Conservation (phyloP, 2,888 invertebrate genomes). For the Lepidonotus clava region DNA sequence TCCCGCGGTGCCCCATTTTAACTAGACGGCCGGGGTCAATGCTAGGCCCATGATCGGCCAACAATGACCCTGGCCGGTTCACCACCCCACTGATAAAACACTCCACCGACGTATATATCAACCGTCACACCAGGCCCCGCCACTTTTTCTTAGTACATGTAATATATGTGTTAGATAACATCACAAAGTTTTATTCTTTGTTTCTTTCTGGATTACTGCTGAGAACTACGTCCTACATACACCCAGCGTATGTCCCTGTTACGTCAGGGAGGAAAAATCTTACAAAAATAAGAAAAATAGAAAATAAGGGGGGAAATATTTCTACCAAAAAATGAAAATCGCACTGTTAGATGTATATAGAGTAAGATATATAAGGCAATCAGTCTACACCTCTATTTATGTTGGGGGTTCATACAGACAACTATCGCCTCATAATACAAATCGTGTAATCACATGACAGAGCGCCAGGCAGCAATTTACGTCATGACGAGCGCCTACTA, state of each 20-base stretch:
- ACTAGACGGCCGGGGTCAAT: conserved; percentile 7
- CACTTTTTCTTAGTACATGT: no score
- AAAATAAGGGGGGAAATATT: no score
- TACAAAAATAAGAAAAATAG: no score
- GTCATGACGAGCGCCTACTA: neutral
- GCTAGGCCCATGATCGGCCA: neutral
- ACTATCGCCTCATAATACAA: neutral
- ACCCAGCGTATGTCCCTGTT: no score
- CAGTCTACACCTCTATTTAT: neutral
- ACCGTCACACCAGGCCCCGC: no score
- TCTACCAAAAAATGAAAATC: no score
- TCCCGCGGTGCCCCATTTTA: neutral
- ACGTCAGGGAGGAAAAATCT: no score
- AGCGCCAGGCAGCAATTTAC: neutral
- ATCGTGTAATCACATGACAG: neutral
- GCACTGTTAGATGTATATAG: neutral
- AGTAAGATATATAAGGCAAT: neutral
- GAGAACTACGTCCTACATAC: no score
- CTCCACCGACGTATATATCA: neutral
- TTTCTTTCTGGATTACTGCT: no score
- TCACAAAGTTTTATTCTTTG: no score
- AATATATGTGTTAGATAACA: no score
- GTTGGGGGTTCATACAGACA: neutral
- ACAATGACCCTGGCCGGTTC: neutral
- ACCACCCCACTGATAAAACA: neutral